These are phyloP conservation scores for Brachyhypopomus gauderio DNA, from an alignment of 2,113 vertebrate species.

Conservation along the genomic window DNA sequence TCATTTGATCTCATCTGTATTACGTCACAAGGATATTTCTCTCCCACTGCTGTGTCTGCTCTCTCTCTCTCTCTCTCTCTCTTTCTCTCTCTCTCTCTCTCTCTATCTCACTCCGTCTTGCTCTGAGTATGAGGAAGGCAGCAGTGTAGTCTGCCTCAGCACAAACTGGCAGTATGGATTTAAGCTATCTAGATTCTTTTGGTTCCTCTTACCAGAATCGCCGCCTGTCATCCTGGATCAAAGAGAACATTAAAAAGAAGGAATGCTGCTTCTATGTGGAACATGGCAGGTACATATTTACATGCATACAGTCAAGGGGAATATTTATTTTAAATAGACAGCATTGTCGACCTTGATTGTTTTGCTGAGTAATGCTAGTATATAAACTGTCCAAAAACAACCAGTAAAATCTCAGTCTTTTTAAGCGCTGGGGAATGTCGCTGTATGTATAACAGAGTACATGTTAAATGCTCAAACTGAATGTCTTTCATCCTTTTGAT, in stretches of 20 bases:
- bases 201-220: constrained; percentile 65
- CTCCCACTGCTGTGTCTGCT: constrained; percentile 4
- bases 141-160: constrained; percentile 9
- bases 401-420: neutral
- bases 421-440: neutral
- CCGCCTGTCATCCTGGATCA: constrained; percentile 77
- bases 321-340: neutral
- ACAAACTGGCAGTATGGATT: constrained; percentile 17
- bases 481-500: too few relatives aligned
- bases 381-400: too few relatives aligned
- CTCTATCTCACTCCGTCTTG: neutral
- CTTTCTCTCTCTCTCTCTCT: constrained; percentile 2
- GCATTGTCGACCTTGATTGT: neutral
- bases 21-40: constrained; percentile 54
- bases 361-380: constrained; percentile 12
- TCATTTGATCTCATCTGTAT: constrained; percentile 12
- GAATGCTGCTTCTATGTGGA: constrained; percentile 83
- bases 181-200: constrained; percentile 23
- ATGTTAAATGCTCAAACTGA: too few relatives aligned
- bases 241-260: constrained; percentile 84
- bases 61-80: neutral
- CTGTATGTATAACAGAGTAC: neutral
- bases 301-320: neutral
- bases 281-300: constrained; percentile 62
- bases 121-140: constrained; percentile 53